Evolutionary conservation across 2,888 invertebrate species (phyloP).

Genomic region (Acleris literana): DNA sequence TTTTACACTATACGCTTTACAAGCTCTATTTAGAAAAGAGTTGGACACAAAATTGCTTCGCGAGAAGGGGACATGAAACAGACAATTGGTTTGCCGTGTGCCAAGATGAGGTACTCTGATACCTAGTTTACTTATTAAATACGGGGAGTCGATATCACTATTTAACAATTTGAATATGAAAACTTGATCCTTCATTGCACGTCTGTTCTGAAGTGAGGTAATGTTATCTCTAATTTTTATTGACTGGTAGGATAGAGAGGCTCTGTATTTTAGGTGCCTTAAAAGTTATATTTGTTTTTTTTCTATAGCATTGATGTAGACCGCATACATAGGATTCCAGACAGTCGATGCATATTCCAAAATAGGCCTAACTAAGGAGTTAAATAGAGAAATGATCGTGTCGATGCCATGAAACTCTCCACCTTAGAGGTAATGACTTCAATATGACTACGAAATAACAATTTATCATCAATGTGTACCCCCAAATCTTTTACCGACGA

Average conservation of each 20-base stretch:
- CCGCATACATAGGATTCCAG: conserved; percentile 3
- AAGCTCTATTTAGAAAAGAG: too few relatives aligned
- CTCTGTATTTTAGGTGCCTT: neutral
- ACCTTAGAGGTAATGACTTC: neutral
- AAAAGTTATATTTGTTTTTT: neutral
- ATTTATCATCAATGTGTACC: neutral
- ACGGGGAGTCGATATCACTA: neutral
- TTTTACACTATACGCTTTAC: too few relatives aligned
- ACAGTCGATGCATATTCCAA: conserved; percentile 10
- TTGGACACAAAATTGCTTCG: too few relatives aligned
- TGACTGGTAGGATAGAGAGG: neutral
- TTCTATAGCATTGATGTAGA: conserved; percentile 4
- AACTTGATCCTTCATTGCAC: neutral
- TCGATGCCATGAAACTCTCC: neutral
- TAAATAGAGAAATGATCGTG: conserved; percentile 1
- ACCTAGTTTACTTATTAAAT: neutral
- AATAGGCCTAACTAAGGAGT: conserved; percentile 1
- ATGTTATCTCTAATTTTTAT: neutral
- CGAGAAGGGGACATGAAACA: too few relatives aligned
- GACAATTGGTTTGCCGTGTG: neutral
- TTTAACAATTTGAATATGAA: conserved; percentile 1
- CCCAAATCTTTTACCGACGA: neutral
- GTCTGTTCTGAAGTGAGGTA: neutral
- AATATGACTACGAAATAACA: neutral
- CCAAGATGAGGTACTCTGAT: neutral